Evolutionary conservation across 2,888 invertebrate genomes (phyloP).

Genomic region (Drosophila antonietae): DNA sequence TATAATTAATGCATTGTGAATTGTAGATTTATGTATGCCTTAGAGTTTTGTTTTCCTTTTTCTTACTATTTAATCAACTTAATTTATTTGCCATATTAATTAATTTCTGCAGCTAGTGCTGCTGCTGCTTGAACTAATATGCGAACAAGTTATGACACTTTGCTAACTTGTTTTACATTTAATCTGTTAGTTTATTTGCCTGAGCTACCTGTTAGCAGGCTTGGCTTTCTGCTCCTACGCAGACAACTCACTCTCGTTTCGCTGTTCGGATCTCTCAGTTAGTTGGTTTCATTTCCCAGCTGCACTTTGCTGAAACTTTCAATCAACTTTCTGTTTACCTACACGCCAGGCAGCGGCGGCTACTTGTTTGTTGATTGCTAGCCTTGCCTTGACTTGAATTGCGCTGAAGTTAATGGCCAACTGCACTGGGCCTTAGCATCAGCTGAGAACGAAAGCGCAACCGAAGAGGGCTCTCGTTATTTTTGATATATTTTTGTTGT

Average conservation of each 20-base stretch:
- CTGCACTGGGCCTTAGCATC: constrained; percentile 31
- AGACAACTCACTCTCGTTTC: constrained; percentile 33
- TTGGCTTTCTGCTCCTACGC: constrained; percentile 30
- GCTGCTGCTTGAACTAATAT: constrained; percentile 6
- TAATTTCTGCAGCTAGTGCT: not conserved
- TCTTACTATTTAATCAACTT: not conserved
- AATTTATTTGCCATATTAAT: constrained; percentile 1
- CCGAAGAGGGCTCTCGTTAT: constrained; percentile 33
- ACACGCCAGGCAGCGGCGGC: constrained; percentile 41
- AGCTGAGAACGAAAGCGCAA: constrained; percentile 54
- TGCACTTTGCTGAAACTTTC: constrained; percentile 66
- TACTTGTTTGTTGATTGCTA: constrained; percentile 57
- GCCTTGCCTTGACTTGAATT: constrained; percentile 20
- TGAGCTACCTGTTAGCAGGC: constrained; percentile 27
- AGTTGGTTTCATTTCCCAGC: constrained; percentile 45
- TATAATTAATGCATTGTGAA: not conserved
- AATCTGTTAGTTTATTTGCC: constrained; percentile 44
- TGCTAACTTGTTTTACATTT: constrained; percentile 44
- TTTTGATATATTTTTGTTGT: constrained; percentile 14
- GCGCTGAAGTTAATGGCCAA: constrained; percentile 57
- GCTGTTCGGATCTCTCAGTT: constrained; percentile 10
- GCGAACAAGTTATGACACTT: constrained; percentile 27
- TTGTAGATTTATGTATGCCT: not conserved
- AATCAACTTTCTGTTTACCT: constrained; percentile 74
- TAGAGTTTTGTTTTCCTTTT: not conserved